Evolutionary conservation across 2,888 invertebrate genomes (phyloP), one percentile per base, ranked within the genome.

Genomic region (Aphidius colemani): DNA sequence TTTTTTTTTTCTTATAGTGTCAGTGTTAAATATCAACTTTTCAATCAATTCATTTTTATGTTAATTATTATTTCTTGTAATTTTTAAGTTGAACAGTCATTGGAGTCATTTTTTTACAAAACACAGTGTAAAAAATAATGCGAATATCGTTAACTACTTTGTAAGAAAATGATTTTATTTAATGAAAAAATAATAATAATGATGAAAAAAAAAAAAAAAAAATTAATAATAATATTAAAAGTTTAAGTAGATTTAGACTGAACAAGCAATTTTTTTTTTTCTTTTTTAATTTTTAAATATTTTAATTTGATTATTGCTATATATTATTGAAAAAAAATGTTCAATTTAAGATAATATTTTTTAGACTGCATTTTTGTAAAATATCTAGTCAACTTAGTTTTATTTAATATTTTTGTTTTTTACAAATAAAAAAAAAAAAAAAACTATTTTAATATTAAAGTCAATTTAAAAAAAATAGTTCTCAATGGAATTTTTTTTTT

Each of bases 101-200:
- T 30, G 30, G 30, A 61, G 45, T 48, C 11, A 43, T 43, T 10
- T 59, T 51, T 30, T 39, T 39, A 11, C 9, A n/a, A 51, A 11
- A 53, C 2, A 57, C 13, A 10, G 13, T 41, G 41, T 44, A 57
- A 57, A 64, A 51, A 67, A 64, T 55, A 60, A 67, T 57, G 55
- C 50, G 60, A 69, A 70, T 68, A 74, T 79, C 78, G 80, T 80
- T 80, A 80, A 75, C 77, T 80, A 80, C 76, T 80, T 78, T 80
- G 66, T 79, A 80, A 80, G 80, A 75, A 68, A 75, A 73, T 73
- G 74, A 72, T 75, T 72, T 79, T 77, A 78, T 73, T 68, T 43
- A 41, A 65, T 53, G 45, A 56, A 61, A 48, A 44, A 41, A 39
- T 48, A 62, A 30, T 5, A 30, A 55, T 41, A 46, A 40, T 40